A percentile compares a stretch with the other conserved stretches of the same genome.
Evolutionary conservation across 2,797 vertebrate genomes (phyloP).

Genomic region (Lophius americanus): DNA sequence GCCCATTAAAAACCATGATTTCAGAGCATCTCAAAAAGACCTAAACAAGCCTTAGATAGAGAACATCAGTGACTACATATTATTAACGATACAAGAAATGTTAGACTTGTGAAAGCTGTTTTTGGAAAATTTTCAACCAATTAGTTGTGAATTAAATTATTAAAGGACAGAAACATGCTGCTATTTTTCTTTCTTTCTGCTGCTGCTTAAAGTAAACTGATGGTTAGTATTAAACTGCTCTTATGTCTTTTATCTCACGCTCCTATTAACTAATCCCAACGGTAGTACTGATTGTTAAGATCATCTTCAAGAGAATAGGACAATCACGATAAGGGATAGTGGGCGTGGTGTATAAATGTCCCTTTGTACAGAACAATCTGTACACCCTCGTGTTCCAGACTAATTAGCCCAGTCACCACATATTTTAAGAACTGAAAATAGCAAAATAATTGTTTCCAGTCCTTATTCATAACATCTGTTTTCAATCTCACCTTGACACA

Average conservation of each 20-base stretch:
- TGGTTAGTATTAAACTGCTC: neutral
- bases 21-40: neutral
- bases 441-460: neutral
- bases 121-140: neutral
- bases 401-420: neutral
- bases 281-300: neutral
- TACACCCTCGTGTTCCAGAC: conserved; percentile 10
- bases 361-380: conserved; percentile 5
- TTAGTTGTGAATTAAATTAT: neutral
- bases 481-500: neutral
- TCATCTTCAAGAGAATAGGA: no score
- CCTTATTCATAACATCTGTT: neutral
- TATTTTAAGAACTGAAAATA: conserved; percentile 7
- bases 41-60: neutral
- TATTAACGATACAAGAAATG: neutral
- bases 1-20: neutral
- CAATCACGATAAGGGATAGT: no score
- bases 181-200: neutral
- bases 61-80: neutral
- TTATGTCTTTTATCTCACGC: neutral
- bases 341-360: no score
- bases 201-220: neutral
- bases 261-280: neutral
- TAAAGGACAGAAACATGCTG: neutral
- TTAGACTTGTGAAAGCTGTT: neutral